phyloP scores from a whole-genome alignment of 1,140 invertebrate species.

The Zeugodacus cucurbitae region DNA sequence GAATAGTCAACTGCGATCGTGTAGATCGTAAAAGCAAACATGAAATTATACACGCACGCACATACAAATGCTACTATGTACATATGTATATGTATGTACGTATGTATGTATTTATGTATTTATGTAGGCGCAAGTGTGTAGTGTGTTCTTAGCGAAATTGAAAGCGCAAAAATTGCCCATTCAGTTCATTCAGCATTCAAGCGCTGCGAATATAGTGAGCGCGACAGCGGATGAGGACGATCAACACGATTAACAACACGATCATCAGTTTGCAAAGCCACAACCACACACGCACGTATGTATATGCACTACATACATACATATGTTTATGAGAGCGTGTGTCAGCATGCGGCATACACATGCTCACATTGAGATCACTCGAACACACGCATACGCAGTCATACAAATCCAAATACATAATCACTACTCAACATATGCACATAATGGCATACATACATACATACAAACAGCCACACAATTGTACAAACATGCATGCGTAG shows the following conservation, averaged over 20 bases:
- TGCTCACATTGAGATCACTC: background rate
- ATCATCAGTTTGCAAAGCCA: background rate
- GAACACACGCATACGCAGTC: background rate
- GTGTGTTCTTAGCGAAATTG: constrained; percentile 4
- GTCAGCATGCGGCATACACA: background rate
- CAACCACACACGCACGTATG: background rate
- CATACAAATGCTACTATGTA: background rate
- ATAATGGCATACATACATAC: background rate
- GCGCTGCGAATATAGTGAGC: background rate
- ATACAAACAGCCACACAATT: background rate
- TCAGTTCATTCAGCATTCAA: constrained; percentile 37
- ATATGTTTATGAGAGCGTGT: background rate
- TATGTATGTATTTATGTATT: background rate
- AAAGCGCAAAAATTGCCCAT: constrained; percentile 34
- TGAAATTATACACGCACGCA: background rate
- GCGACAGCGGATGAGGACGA: constrained; percentile 2
- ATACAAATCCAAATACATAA: background rate
- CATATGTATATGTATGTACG: background rate
- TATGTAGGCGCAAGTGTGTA: background rate
- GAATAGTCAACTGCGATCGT: constrained; percentile 6
- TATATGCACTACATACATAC: background rate
- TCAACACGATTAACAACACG: constrained; percentile 22
- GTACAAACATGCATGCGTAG: background rate
- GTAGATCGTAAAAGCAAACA: background rate
- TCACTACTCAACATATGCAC: background rate